phyloP scores from a whole-genome alignment of 2,113 vertebrate genomes.

The Petaurus breviceps region DNA sequence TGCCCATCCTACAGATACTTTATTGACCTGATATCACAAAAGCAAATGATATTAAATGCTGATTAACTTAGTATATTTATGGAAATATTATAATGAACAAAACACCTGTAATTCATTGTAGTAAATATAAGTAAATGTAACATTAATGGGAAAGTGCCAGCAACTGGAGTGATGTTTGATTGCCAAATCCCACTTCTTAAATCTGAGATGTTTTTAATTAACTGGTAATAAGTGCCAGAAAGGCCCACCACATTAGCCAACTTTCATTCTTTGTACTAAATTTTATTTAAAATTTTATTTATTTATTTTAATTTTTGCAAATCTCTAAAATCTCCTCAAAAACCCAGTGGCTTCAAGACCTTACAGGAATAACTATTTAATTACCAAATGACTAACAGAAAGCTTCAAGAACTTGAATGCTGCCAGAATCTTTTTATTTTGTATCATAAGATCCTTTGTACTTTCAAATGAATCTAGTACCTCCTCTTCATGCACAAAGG shows the following conservation, averaged over 20 bases:
- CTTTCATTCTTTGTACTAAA: slow-evolving; percentile 64
- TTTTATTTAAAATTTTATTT: slow-evolving; percentile 66
- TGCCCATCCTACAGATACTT: slow-evolving; percentile 6
- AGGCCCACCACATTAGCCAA: slow-evolving; percentile 64
- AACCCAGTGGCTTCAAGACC: slow-evolving; percentile 24
- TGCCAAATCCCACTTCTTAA: slow-evolving; percentile 71
- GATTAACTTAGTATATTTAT: slow-evolving; percentile 50
- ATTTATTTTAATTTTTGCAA: slow-evolving; percentile 50
- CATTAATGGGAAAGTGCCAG: slow-evolving; percentile 44
- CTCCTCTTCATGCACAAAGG: background rate
- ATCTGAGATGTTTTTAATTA: slow-evolving; percentile 74
- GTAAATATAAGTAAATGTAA: slow-evolving; percentile 64
- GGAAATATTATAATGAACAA: slow-evolving; percentile 34
- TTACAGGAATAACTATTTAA: slow-evolving; percentile 37
- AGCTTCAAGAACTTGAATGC: background rate
- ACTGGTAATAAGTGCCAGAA: slow-evolving; percentile 69
- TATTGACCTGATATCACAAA: slow-evolving; percentile 52
- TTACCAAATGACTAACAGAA: background rate
- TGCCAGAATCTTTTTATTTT: background rate
- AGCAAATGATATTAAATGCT: slow-evolving; percentile 42
- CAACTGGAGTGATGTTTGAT: slow-evolving; percentile 61
- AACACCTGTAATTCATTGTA: slow-evolving; percentile 67
- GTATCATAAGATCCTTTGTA: background rate
- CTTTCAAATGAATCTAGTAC: background rate
- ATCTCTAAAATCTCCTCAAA: slow-evolving; percentile 54